A percentile compares a stretch with the other conserved stretches of the same genome.
These are phyloP conservation scores for Hyles lineata DNA, from an alignment of 2,888 invertebrate genomes.

Conservation along the genomic window DNA sequence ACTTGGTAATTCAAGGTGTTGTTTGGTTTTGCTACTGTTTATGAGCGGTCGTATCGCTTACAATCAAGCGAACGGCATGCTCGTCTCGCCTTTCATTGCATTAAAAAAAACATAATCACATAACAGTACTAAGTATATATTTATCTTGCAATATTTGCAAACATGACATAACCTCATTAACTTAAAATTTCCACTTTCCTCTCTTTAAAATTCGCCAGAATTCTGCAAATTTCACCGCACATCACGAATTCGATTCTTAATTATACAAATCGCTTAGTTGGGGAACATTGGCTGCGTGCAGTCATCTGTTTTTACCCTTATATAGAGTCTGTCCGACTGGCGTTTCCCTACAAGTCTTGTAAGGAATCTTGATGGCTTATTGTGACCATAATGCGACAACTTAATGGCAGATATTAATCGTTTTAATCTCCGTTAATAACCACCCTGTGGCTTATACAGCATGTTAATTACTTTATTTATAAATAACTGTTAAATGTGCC, in stretches of 20 bases:
- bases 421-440: conserved; percentile 49
- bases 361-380: conserved; percentile 58
- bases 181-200: neutral
- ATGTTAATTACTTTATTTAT: conserved; percentile 25
- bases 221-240: conserved; percentile 36
- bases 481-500: conserved; percentile 11
- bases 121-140: no score
- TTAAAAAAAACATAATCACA: no score
- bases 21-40: no score
- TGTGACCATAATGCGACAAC: conserved; percentile 59
- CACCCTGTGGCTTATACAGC: neutral
- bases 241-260: conserved; percentile 23
- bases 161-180: neutral
- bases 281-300: conserved; percentile 2
- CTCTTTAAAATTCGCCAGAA: conserved; percentile 44
- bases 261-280: conserved; percentile 18
- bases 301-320: conserved; percentile 23
- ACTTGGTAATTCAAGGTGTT: no score
- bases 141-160: no score
- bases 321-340: conserved; percentile 29
- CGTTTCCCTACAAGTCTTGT: conserved; percentile 44
- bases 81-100: no score
- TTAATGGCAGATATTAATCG: conserved; percentile 62
- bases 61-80: no score
- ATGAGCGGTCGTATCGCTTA: no score